Evolutionary conservation across 2,888 invertebrate genomes (phyloP), one percentile per base, ranked within the genome.

Genomic region (Noctua comes): DNA sequence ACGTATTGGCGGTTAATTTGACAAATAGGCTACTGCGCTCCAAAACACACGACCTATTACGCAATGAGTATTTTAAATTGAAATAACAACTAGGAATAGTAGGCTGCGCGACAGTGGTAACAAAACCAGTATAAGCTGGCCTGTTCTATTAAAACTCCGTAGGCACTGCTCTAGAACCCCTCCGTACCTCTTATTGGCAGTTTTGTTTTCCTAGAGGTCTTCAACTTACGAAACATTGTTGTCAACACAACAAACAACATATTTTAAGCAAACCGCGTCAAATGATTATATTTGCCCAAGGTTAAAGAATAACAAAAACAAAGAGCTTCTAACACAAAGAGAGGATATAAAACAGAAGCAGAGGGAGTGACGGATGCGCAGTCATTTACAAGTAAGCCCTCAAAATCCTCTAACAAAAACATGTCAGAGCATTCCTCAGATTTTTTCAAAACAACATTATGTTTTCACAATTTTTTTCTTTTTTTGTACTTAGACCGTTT

Each of bases 331-430:
- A 73, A 87, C 84, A 66, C 72, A 80, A 76, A 82, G 76, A 75
- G 74, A 76, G 68, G 76, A 73, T 73, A 76, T 72, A 81, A 83
- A 84, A 80, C 73, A 79, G 79, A 75, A 51, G 57, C 57, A 87
- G 73, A 83, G 81, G 73, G 78, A 79, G 79, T 89, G 86, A 89
- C 76, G 79, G 75, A 89, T 89, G 82, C 68, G 73, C 73, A 84
- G 81, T 84, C 88, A 86, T 89, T 89, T 88, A 83, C 80, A 66
- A 88, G 77, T 79, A 79, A 88, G 82, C 83, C 86, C 81, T 74
- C 75, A 79, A 81, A 89, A 89, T 77, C 86, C 79, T 77, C 70
- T 65, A 73, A 82, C 86, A 79, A 78, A 81, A 79, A 69, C 62
- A 80, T 83, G 82, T 88, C 79, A 74, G 80, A 80, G 70, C 89